Conservation (phyloP, 2,888 invertebrate genomes). For the Ophion costatus region DNA sequence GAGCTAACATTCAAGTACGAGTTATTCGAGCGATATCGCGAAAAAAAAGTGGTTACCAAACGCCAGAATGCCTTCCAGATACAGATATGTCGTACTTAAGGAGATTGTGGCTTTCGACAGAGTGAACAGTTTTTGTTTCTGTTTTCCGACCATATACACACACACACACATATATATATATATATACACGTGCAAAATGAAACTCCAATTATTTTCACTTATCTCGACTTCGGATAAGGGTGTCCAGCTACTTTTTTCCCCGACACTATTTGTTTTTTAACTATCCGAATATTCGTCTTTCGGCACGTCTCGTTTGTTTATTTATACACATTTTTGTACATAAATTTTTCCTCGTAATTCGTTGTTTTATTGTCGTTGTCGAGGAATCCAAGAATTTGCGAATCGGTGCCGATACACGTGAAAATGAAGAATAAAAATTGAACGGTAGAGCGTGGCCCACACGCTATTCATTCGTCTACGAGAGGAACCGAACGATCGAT, state of each 20-base stretch:
- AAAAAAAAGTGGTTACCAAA: conserved; percentile 32
- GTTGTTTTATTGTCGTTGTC: conserved; percentile 29
- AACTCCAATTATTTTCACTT: conserved; percentile 66
- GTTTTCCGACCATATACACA: conserved; percentile 6
- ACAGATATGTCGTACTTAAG: conserved; percentile 81
- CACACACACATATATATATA: not conserved
- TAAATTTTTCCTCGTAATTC: conserved; percentile 71
- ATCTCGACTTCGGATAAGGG: conserved; percentile 68
- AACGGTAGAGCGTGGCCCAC: not conserved
- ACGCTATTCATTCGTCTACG: conserved; percentile 13
- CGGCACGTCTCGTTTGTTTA: conserved; percentile 76
- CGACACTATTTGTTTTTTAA: conserved; percentile 52
- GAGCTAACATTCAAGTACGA: not conserved
- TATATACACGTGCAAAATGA: not conserved
- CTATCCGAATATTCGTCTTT: conserved; percentile 20
- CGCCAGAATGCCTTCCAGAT: conserved; percentile 72
- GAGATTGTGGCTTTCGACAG: conserved; percentile 75
- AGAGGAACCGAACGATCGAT: conserved; percentile 15
- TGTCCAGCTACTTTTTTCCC: not conserved
- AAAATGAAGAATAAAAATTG: not conserved
- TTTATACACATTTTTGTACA: conserved; percentile 77
- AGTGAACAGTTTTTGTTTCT: conserved; percentile 56
- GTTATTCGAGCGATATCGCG: conserved; percentile 35
- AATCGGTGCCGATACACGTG: conserved; percentile 23
- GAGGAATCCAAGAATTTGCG: conserved; percentile 34